Percentiles rank a stretch among this genome's conserved stretches.
These are phyloP conservation scores for Atractosteus spatula DNA, from an alignment of 2,113 vertebrate species.

Conservation along the genomic window DNA sequence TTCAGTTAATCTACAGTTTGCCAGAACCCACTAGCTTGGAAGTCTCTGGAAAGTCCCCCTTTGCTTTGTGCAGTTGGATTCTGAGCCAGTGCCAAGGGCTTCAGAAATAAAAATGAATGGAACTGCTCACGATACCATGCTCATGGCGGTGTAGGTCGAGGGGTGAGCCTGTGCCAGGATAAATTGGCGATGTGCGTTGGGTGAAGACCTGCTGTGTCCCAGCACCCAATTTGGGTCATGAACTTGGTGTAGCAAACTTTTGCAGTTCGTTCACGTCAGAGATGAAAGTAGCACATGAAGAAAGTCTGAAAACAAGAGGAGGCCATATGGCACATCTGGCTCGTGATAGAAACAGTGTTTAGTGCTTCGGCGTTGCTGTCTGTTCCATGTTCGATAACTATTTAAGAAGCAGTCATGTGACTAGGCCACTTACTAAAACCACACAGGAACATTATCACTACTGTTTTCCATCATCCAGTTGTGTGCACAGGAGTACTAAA, in stretches of 20 bases:
- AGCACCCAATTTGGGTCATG: not conserved
- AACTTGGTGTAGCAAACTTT: conserved; percentile 23
- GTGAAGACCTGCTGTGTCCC: not conserved
- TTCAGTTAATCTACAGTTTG: conserved; percentile 79
- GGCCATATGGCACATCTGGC: too few species aligned
- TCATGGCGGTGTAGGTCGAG: conserved; percentile 32
- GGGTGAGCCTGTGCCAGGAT: conserved; percentile 33
- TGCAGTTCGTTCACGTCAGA: conserved; percentile 26
- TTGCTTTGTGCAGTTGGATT: conserved; percentile 27
- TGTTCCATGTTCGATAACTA: too few species aligned
- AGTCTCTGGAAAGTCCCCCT: conserved; percentile 34
- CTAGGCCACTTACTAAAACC: too few species aligned
- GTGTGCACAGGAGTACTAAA: too few species aligned
- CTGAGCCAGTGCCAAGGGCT: conserved; percentile 31
- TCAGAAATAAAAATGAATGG: conserved; percentile 33
- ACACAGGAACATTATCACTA: too few species aligned
- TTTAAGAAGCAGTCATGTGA: too few species aligned
- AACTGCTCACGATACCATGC: conserved; percentile 36
- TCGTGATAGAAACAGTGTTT: too few species aligned
- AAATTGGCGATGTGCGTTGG: too few species aligned
- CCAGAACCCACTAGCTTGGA: conserved; percentile 28
- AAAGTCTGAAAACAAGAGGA: conserved; percentile 26
- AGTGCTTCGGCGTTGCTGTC: too few species aligned
- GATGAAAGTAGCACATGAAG: conserved; percentile 22
- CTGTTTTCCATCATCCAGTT: too few species aligned